These are phyloP conservation scores for Tuta absoluta DNA, from an alignment of 2,888 invertebrate genomes.

Conservation along the genomic window DNA sequence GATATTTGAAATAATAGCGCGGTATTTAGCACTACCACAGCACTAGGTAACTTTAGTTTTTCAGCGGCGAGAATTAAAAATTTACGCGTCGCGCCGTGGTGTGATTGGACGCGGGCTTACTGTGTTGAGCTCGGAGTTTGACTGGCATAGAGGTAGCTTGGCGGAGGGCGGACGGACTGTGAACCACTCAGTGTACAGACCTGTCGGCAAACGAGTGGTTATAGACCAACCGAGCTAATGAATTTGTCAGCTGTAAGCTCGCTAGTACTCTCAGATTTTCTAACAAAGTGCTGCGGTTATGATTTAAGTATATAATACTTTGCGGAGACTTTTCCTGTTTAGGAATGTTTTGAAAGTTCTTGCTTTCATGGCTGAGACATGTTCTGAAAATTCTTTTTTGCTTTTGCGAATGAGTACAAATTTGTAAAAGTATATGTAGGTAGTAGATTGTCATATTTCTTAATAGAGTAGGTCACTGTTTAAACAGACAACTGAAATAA, in stretches of 20 bases:
- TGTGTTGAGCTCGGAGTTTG: conserved; percentile 38
- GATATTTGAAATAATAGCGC: neutral
- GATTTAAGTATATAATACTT: neutral
- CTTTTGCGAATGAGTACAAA: too few relatives aligned
- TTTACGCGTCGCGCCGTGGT: conserved; percentile 48
- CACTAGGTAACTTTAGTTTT: conserved; percentile 42
- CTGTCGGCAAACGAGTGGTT: conserved; percentile 9
- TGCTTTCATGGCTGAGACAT: too few relatives aligned
- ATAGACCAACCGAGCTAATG: neutral
- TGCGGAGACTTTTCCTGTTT: neutral
- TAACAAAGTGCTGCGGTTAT: neutral
- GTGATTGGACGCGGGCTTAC: conserved; percentile 37
- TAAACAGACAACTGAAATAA: too few relatives aligned
- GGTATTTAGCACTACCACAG: conserved; percentile 30
- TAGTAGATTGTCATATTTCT: too few relatives aligned
- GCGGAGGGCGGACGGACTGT: conserved; percentile 37
- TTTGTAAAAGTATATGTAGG: too few relatives aligned
- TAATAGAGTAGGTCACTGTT: too few relatives aligned
- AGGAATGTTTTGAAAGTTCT: too few relatives aligned
- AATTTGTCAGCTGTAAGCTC: conserved; percentile 16
- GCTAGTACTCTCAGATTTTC: neutral
- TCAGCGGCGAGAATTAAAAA: conserved; percentile 64
- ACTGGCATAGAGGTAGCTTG: conserved; percentile 40
- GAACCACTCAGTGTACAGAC: neutral
- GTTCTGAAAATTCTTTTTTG: too few relatives aligned